Percentiles rank a stretch among this genome's conserved stretches.
phyloP scores from a whole-genome alignment of 1,140 invertebrate species.

The Apolygus lucorum region DNA sequence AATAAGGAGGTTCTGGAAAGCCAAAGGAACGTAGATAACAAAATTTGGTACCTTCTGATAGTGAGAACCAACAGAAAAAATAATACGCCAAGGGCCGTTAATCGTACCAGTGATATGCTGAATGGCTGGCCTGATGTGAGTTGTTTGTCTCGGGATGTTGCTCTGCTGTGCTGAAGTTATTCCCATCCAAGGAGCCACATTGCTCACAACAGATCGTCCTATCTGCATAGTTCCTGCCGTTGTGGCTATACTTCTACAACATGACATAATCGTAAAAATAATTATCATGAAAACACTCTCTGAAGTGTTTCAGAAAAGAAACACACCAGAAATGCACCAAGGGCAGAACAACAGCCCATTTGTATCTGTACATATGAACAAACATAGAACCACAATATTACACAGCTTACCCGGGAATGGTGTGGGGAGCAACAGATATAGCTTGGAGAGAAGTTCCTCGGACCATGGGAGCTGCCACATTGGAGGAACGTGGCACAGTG shows the following conservation, averaged over 20 bases:
- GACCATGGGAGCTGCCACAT: slow-evolving; percentile 44
- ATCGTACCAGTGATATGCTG: background rate
- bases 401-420: slow-evolving; percentile 24
- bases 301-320: too few species aligned
- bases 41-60: too few species aligned
- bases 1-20: too few species aligned
- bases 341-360: too few species aligned
- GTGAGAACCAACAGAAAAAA: too few species aligned
- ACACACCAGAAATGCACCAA: too few species aligned
- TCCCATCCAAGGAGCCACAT: slow-evolving; percentile 21
- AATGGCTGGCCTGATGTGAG: background rate
- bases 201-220: background rate
- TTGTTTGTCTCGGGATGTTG: slow-evolving; percentile 1
- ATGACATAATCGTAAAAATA: background rate
- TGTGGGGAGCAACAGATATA: slow-evolving; percentile 28
- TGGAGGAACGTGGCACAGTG: slow-evolving; percentile 42
- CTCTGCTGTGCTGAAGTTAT: slow-evolving; percentile 1
- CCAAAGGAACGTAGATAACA: too few species aligned
- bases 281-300: too few species aligned
- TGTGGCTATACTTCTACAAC: slow-evolving; percentile 3
- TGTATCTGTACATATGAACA: too few species aligned
- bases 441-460: slow-evolving; percentile 37
- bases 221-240: background rate
- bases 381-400: too few species aligned
- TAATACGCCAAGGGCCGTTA: too few species aligned